These are phyloP conservation scores for Manis pentadactyla DNA, from an alignment of 2,797 vertebrate species.

Conservation along the genomic window DNA sequence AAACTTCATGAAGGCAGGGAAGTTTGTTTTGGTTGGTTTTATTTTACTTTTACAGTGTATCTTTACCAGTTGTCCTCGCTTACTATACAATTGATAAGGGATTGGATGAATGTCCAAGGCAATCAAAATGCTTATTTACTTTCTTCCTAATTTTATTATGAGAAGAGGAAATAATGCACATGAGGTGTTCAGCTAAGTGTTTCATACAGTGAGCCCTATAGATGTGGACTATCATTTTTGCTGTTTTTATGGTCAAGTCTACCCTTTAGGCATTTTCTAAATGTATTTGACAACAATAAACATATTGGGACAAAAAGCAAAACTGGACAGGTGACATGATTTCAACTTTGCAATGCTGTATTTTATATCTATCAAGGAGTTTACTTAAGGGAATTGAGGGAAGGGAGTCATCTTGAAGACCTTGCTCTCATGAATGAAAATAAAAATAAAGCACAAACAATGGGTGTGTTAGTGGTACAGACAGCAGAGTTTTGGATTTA, in stretches of 20 bases:
- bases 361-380: background rate
- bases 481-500: conserved; percentile 64
- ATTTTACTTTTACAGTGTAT: background rate
- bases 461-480: background rate
- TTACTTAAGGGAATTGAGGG: background rate
- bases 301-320: background rate
- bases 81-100: background rate
- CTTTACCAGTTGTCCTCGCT: background rate
- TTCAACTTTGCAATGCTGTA: background rate
- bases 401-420: background rate
- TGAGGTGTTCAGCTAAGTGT: background rate
- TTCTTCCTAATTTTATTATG: background rate
- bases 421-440: background rate
- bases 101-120: background rate
- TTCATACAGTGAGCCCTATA: background rate
- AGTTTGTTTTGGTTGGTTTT: background rate
- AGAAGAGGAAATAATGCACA: background rate
- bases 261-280: background rate
- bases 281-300: background rate
- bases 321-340: background rate
- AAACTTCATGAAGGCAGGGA: background rate
- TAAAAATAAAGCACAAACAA: background rate
- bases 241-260: background rate
- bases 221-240: background rate
- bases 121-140: background rate